Evolutionary conservation across 2,113 vertebrate genomes (phyloP).

Genomic region (Neolamprologus devosi): DNA sequence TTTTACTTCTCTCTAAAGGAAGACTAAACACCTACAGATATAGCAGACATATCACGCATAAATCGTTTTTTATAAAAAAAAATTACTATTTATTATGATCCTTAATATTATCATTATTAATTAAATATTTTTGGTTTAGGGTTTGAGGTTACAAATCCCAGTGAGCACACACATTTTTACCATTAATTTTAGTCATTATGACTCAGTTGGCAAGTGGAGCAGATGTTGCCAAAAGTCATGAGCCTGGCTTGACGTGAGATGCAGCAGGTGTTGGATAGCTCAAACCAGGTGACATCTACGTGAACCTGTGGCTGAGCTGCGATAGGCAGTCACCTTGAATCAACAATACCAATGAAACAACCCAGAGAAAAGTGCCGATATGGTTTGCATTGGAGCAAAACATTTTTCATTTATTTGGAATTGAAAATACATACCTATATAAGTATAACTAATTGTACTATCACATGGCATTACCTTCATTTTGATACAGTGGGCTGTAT

Average conservation of each 20-base stretch:
- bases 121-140: neutral
- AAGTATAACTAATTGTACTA: neutral
- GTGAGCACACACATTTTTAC: neutral
- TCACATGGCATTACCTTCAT: neutral
- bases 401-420: neutral
- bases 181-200: neutral
- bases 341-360: neutral
- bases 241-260: neutral
- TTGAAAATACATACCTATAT: neutral
- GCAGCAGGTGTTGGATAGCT: neutral
- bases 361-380: neutral
- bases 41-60: neutral
- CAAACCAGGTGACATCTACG: neutral
- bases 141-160: neutral
- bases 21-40: neutral
- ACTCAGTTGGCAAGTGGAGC: neutral
- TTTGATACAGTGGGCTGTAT: neutral
- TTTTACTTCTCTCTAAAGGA: neutral
- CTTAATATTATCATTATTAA: neutral
- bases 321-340: neutral
- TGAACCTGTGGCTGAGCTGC: neutral
- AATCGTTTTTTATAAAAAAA: neutral
- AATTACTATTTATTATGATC: neutral
- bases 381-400: neutral
- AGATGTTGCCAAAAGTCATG: neutral